These are phyloP conservation scores for human DNA, from an alignment of 2,113 vertebrate genomes.

Conservation along the genomic window GRCh38 chr2:215064001-215064500, in stretches of 20 bases:
- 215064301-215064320: not conserved
- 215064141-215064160: conserved; percentile 92
- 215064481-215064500: conserved; percentile 19
- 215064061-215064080: conserved; percentile 74
- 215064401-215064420: not conserved
- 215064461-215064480: not conserved
- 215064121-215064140: conserved; percentile 87
- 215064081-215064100: conserved; percentile 63
- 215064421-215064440: not conserved
- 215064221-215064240: conserved; percentile 74
- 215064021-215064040: not conserved
- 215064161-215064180: conserved; percentile 95
- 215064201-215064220: conserved; percentile 94
- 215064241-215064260: not conserved
- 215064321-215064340: not conserved
- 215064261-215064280: not conserved
- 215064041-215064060: not conserved
- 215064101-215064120: conserved; percentile 83
- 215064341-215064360: not conserved
- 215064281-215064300: not conserved
- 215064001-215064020: not conserved
- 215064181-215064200: conserved; percentile 95
- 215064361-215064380: no score
- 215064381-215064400: not conserved
- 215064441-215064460: not conserved